These are phyloP conservation scores for Pomacea canaliculata DNA, from an alignment of 2,888 invertebrate species.

Conservation along the genomic window DNA sequence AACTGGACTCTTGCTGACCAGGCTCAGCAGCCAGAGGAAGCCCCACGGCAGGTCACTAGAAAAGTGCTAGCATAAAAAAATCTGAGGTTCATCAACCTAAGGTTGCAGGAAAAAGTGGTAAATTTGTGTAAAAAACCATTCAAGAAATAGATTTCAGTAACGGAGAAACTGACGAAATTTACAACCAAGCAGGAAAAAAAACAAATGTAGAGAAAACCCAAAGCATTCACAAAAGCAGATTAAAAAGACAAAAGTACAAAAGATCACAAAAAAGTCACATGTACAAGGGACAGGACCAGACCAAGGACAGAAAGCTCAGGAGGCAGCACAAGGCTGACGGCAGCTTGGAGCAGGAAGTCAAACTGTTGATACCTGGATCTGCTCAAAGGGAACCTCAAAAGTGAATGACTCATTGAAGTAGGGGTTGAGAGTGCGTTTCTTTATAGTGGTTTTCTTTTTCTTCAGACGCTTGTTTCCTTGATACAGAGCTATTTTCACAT, in stretches of 20 bases:
- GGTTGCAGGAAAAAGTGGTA: background rate
- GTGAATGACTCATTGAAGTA: slow-evolving; percentile 99
- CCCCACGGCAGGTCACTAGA: too few species aligned
- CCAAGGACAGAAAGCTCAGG: too few species aligned
- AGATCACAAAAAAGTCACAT: background rate
- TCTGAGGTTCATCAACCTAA: slow-evolving; percentile 9
- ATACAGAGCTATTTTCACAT: slow-evolving; percentile 99
- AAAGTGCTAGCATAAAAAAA: background rate
- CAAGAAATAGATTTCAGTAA: background rate
- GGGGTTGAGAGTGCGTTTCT: slow-evolving; percentile 99
- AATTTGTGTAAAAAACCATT: background rate
- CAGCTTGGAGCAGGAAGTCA: too few species aligned
- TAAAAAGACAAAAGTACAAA: background rate
- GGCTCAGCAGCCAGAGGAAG: too few species aligned
- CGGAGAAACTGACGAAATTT: background rate
- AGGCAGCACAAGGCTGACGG: too few species aligned
- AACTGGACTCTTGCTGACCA: too few species aligned
- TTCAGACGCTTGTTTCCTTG: slow-evolving; percentile 99
- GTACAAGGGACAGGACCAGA: background rate
- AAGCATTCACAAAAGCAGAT: background rate
- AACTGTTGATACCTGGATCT: slow-evolving; percentile 91
- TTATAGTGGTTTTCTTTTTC: slow-evolving; percentile 99
- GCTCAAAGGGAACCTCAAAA: slow-evolving; percentile 99
- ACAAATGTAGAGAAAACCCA: background rate
- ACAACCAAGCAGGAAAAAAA: slow-evolving; percentile 3